phyloP scores from a whole-genome alignment of 2,113 vertebrate genomes.

The Prinia subflava region DNA sequence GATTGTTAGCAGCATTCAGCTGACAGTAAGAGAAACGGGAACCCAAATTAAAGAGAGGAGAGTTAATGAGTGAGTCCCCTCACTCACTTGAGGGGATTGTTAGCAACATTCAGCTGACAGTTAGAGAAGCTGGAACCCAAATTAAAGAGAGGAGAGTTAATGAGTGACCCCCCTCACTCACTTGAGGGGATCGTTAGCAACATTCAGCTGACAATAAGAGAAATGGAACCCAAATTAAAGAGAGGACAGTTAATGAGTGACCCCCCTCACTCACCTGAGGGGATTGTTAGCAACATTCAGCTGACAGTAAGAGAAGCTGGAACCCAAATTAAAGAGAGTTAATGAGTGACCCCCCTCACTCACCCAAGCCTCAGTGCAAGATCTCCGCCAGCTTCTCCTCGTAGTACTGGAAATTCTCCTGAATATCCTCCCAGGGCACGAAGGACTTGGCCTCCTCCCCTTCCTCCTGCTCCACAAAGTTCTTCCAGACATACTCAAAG shows the following conservation, averaged over 20 bases:
- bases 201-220: no score
- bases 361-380: constrained; percentile 70
- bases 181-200: no score
- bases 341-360: background rate
- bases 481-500: constrained; percentile 92
- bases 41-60: no score
- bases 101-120: background rate
- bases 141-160: background rate
- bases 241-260: no score
- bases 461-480: constrained; percentile 90
- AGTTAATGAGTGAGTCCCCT: no score
- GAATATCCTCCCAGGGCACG: constrained; percentile 92
- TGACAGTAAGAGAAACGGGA: no score
- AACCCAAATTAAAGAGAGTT: background rate
- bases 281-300: background rate
- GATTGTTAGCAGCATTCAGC: no score
- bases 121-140: background rate
- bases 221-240: no score
- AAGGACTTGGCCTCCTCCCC: constrained; percentile 77
- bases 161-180: background rate
- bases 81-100: no score
- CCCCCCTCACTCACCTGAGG: no score
- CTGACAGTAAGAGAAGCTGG: background rate
- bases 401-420: constrained; percentile 91
- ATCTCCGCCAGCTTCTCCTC: constrained; percentile 90